Evolutionary conservation across 2,797 vertebrate species (phyloP).

Genomic region (Octomys mimax): DNA sequence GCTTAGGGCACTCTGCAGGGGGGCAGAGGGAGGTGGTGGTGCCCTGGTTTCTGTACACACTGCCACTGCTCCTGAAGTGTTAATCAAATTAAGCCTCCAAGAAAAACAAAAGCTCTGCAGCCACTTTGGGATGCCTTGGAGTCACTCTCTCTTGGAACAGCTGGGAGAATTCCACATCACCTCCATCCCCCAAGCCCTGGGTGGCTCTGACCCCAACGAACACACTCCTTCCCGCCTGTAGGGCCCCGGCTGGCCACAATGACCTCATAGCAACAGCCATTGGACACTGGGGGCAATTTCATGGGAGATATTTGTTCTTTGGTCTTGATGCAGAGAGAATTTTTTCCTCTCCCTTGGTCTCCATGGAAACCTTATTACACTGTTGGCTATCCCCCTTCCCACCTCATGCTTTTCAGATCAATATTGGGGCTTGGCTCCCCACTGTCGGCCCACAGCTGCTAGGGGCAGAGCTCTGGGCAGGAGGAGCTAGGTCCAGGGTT

Average conservation of each 20-base stretch:
- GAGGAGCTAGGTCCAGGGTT: constrained; percentile 54
- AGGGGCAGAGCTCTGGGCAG: constrained; percentile 70
- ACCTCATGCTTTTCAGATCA: constrained; percentile 84
- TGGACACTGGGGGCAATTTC: constrained; percentile 84
- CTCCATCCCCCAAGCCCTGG: constrained; percentile 79
- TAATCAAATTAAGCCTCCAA: constrained; percentile 85
- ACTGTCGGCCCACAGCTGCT: constrained; percentile 75
- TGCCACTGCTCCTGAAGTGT: constrained; percentile 79
- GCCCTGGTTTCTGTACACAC: constrained; percentile 65
- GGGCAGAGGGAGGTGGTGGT: not conserved
- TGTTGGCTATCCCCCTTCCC: constrained; percentile 81
- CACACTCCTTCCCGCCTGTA: constrained; percentile 69
- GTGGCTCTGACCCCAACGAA: constrained; percentile 79
- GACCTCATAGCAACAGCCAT: constrained; percentile 84
- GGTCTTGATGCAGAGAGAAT: constrained; percentile 83
- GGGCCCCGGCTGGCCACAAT: constrained; percentile 71
- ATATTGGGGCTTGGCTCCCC: constrained; percentile 80
- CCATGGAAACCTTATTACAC: constrained; percentile 84
- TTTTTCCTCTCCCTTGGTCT: constrained; percentile 80
- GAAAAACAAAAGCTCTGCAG: constrained; percentile 81
- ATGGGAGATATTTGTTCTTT: constrained; percentile 85
- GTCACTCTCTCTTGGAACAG: constrained; percentile 72
- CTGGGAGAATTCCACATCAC: constrained; percentile 85
- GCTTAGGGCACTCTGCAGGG: not conserved
- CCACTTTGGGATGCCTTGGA: constrained; percentile 78